Evolutionary conservation across 1,140 invertebrate species (phyloP), one percentile per base, ranked within the genome.

Genomic region (Tribolium castaneum): DNA sequence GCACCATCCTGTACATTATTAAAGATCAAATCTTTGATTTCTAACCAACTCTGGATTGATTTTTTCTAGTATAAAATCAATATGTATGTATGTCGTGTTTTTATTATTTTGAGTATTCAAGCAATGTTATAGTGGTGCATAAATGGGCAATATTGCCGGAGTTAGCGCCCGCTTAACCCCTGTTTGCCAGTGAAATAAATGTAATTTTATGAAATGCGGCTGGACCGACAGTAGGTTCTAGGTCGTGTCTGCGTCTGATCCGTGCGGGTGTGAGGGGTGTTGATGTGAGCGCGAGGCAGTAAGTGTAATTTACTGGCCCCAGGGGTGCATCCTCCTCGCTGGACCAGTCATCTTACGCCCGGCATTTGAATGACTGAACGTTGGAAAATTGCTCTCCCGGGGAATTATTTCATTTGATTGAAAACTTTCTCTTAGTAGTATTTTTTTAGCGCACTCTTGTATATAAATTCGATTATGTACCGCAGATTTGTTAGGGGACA

Each of bases 401-500:
- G 84, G 84, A 85, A 85, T 85, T 85, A 85, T 85, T 85, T 85
- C 81, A 85, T 85, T 85, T 85, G 84, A 85, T 85, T 85, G 84
- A 85, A 85, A 85, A 85, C 82, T 84, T 84, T 84, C 84, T 82
- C 83, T 84, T 82, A 81, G 79, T 80, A 80, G 82, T 80, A 83
- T 85, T 85, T 84, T 82, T 85, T 84, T 85, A 81, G 79, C 73
- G 70, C 80, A 79, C 72, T 83, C 79, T 82, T 82, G 78, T 83
- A 83, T 85, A 84, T 83, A 85, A 85, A 85, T 83, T 96, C 85
- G 95, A 97, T 86, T 86, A 83, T 83, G 75, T 77, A 82, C 82
- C 82, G 82, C 82, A 83, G 82, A 83, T 83, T 83, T 83, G 80
- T 80, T 80, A 74, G 76, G 79, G 79, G 73, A 74, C 75, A 76